Conservation (phyloP, 2,797 vertebrate species). For the Gadopsis bispinosus region DNA sequence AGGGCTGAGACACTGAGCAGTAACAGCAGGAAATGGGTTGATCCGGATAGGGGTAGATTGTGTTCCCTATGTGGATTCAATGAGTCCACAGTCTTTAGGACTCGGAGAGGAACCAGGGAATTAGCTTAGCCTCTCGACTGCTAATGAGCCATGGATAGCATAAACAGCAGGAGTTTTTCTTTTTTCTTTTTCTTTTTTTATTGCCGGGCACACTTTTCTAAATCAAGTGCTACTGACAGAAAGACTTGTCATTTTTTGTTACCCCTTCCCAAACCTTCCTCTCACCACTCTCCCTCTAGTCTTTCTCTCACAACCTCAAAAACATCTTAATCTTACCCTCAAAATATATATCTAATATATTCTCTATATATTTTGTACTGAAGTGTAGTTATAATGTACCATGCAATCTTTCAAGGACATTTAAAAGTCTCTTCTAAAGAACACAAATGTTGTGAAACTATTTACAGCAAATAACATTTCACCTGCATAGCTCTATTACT, state of each 20-base stretch:
- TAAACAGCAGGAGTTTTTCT: constrained; percentile 78
- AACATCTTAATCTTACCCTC: constrained; percentile 74
- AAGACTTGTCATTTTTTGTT: constrained; percentile 65
- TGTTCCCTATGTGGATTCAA: constrained; percentile 82
- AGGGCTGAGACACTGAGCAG: constrained; percentile 73
- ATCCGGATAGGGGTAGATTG: constrained; percentile 77
- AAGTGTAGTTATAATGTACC: constrained; percentile 88
- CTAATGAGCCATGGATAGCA: constrained; percentile 84
- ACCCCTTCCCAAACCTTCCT: constrained; percentile 50
- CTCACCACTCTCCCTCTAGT: constrained; percentile 48
- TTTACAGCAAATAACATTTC: constrained; percentile 87
- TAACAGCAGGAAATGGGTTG: constrained; percentile 76
- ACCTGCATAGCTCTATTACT: constrained; percentile 88
- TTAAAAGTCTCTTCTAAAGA: constrained; percentile 87
- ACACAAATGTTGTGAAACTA: constrained; percentile 87
- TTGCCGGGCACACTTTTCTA: constrained; percentile 84
- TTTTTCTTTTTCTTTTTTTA: constrained; percentile 69
- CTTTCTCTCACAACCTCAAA: constrained; percentile 67
- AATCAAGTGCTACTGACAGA: constrained; percentile 85
- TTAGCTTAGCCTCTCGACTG: constrained; percentile 84
- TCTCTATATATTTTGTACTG: constrained; percentile 86
- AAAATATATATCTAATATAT: constrained; percentile 88
- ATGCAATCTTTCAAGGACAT: constrained; percentile 88
- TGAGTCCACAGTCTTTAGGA: constrained; percentile 83
- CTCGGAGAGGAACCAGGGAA: constrained; percentile 79